Base-by-base conservation (phyloP, 2,888 invertebrate genomes). In the Hirtodrosophila duncani region DNA sequence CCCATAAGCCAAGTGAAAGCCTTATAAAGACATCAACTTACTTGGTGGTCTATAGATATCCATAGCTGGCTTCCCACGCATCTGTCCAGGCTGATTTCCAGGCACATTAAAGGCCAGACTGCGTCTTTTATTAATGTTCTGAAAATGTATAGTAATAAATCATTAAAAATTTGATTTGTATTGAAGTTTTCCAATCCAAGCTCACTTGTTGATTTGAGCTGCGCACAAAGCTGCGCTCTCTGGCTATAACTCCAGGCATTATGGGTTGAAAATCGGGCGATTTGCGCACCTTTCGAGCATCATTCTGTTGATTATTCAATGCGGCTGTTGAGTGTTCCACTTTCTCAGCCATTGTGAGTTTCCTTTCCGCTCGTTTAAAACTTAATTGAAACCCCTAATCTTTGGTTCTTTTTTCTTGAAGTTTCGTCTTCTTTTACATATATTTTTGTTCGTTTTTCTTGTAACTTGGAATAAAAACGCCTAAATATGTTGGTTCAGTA, bases 11-110 rank as follows among this genome's bases (percentile, higher is more conserved):
- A 5, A 10, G 4, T 4, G 29, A 44, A 18, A 31, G 11, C 7
- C 26, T n/a, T 27, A 27, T 10, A 27, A n/a, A 27, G 3, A 27
- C 14, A 24, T 11, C 9, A 11, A 18, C 90, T 89, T 86, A 94
- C 94, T 95, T 85, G 96, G 95, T 53, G 96, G 96, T 83, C 95
- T 90, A 86, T 96, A 96, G 75, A 96, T 93, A 88, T 95, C 94
- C 88, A 96, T 90, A 14, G 94, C 92, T 7, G 95, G 95, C 86
- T 95, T 95, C 38, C 92, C 91, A 26, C 86, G 82, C 58, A 86
- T 83, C 52, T 89, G 87, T 33, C 82, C 85, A 33, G 62, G 61
- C 33, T 85, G 84, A 52, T 71, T 80, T 24, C 75, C 80, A n/a
- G 79, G 86, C 67, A 90, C 89, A 62, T 91, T 91, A 83, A 93